These are phyloP conservation scores for Hemithea aestivaria DNA, from an alignment of 2,888 invertebrate species.

Conservation along the genomic window DNA sequence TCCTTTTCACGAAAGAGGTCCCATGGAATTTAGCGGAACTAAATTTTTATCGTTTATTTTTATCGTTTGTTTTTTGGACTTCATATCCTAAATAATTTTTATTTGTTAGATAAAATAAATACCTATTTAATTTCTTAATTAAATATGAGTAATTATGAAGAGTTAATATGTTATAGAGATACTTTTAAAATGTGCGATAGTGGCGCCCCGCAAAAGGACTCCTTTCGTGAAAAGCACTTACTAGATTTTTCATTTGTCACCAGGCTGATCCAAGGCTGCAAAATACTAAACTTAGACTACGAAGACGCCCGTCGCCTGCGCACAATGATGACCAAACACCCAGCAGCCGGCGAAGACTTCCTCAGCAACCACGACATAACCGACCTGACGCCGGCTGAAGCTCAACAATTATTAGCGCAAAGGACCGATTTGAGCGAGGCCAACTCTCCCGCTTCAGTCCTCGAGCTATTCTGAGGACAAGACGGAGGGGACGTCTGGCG, in stretches of 20 bases:
- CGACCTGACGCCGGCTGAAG: conserved; percentile 38
- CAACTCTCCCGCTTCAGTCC: conserved; percentile 50
- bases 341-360: conserved; percentile 22
- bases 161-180: no score
- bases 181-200: no score
- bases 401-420: conserved; percentile 57
- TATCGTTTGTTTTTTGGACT: no score
- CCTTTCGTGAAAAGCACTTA: no score
- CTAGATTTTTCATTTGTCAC: conserved; percentile 1
- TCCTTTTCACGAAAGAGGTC: no score
- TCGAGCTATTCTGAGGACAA: conserved; percentile 65
- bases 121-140: no score
- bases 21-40: no score
- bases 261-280: conserved; percentile 87
- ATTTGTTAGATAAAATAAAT: no score
- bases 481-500: conserved; percentile 53
- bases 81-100: no score
- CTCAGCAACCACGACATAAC: conserved; percentile 34
- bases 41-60: no score
- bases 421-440: conserved; percentile 59
- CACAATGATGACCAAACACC: conserved; percentile 74
- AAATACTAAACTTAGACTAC: conserved; percentile 85
- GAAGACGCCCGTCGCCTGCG: conserved; percentile 88
- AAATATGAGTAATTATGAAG: no score
- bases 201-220: no score